These are phyloP conservation scores for Cercopithecus diana DNA, from an alignment of 2,797 vertebrate genomes.

Conservation along the genomic window DNA sequence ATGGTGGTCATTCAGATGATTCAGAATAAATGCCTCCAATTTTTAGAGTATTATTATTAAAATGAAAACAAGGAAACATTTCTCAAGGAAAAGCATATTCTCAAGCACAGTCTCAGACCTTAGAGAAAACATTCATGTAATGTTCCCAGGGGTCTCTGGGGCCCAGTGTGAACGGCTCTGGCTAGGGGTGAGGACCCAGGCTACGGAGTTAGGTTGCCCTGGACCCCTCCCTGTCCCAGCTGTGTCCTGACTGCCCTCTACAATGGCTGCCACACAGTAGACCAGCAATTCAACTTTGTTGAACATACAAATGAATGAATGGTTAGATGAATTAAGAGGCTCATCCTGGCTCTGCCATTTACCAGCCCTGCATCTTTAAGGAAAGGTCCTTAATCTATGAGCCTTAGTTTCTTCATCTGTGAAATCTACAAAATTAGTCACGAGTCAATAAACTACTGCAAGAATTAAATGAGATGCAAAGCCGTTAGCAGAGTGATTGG, in stretches of 20 bases:
- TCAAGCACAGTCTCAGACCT: not conserved
- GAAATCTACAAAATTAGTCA: not conserved
- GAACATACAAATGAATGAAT: not conserved
- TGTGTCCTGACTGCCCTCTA: not conserved
- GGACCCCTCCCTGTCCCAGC: not conserved
- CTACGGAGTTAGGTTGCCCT: not conserved
- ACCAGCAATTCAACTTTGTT: not conserved
- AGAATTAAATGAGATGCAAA: not conserved
- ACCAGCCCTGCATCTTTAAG: not conserved
- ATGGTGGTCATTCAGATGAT: not conserved
- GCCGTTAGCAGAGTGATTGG: accelerated
- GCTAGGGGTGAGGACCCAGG: too few relatives aligned
- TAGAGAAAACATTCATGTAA: not conserved
- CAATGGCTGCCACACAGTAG: not conserved
- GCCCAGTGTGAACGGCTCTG: not conserved
- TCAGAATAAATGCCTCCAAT: not conserved
- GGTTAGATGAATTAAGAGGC: not conserved
- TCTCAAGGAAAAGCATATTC: conserved; percentile 3
- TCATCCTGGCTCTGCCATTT: not conserved
- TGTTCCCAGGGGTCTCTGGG: not conserved
- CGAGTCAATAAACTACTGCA: not conserved
- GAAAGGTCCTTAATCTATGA: not conserved
- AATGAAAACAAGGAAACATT: conserved; percentile 48
- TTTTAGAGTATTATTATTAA: conserved; percentile 33
- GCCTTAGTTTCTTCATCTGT: not conserved